A percentile compares a stretch with the other conserved stretches of the same genome.
These are phyloP conservation scores for Hoplostethus atlanticus DNA, from an alignment of 2,797 vertebrate species.

Conservation along the genomic window DNA sequence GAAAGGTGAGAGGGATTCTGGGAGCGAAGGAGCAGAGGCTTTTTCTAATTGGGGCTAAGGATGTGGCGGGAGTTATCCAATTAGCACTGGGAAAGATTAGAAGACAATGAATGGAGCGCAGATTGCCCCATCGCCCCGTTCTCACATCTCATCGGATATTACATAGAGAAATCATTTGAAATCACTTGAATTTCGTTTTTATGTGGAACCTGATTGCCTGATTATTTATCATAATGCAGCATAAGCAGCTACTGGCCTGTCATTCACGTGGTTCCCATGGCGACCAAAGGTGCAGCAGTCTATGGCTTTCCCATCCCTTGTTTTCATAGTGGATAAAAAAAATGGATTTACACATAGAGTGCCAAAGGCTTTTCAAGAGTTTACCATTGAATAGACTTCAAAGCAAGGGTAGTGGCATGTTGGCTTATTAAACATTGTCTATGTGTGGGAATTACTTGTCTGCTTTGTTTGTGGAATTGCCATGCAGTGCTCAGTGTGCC, in stretches of 20 bases:
- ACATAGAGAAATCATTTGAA: slow-evolving; percentile 15
- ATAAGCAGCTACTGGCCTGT: slow-evolving; percentile 8
- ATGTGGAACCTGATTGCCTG: background rate
- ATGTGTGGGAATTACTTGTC: background rate
- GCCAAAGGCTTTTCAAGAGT: background rate
- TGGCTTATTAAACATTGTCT: background rate
- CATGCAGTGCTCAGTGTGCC: background rate
- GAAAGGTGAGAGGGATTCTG: slow-evolving; percentile 20
- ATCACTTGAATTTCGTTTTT: background rate
- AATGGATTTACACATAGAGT: background rate
- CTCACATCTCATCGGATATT: background rate
- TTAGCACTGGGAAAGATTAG: slow-evolving; percentile 41
- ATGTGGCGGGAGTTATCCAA: slow-evolving; percentile 32
- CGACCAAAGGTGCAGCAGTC: slow-evolving; percentile 53
- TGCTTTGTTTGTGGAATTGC: slow-evolving; percentile 5
- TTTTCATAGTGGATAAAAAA: background rate
- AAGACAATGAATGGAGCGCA: slow-evolving; percentile 13
- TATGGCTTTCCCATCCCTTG: background rate
- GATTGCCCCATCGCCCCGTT: slow-evolving; percentile 6
- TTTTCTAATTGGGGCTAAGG: slow-evolving; percentile 37
- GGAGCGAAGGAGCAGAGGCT: slow-evolving; percentile 3
- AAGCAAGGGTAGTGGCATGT: background rate
- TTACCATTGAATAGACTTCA: background rate
- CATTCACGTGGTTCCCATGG: slow-evolving; percentile 67
- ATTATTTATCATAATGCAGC: slow-evolving; percentile 14